Base-by-base conservation (phyloP, 2,113 vertebrate genomes). In the Aptenodytes forsteri region DNA sequence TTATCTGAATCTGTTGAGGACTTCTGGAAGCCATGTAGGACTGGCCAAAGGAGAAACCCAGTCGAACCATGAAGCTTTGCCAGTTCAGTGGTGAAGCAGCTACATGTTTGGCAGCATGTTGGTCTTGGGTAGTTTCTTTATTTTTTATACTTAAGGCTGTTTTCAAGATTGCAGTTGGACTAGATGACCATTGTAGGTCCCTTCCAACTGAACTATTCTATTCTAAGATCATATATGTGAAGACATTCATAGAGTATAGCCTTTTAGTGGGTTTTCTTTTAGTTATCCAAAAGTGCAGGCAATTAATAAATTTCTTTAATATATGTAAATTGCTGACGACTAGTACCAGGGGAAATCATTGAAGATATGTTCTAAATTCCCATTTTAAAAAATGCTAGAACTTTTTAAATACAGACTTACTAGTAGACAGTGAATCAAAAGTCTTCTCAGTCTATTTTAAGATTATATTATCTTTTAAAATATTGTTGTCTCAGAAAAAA, bases 351-450 rank as follows among this genome's bases (percentile, higher is more conserved):
- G 82, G 54, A 96, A 95, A 92, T 92, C 34, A 80, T 26, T 50
- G 44, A 81, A 83, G 66, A 46, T 85, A 87, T 47, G n/a, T 82
- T 94, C 32, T 95, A 95, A 97, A 93, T 90, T 93, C 27, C 10
- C 2, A n/a, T 83, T 97, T 95, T 20, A 90, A 97, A 96, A 89
- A 62, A 55, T 52, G 20, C 15, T 90, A 8, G 19, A 73, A 87
- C 42, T 77, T 97, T 77, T 82, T 1, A 46, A 79, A 79, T 94
- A 69, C 49, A 80, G 79, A 66, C 30, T 67, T 64, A 52, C 1
- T 67, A 19, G 18, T 29, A 69, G 44, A n/a, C 20, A 55, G 19
- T 42, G 32, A 52, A 65, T 38, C n/a, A 67, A 32, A 85, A 77
- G 10, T 70, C 13, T 70, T 65, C 29, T 61, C 13, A 36, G 8